phyloP scores from a whole-genome alignment of 1,140 invertebrate genomes.

The Neoseiulus cucumeris region DNA sequence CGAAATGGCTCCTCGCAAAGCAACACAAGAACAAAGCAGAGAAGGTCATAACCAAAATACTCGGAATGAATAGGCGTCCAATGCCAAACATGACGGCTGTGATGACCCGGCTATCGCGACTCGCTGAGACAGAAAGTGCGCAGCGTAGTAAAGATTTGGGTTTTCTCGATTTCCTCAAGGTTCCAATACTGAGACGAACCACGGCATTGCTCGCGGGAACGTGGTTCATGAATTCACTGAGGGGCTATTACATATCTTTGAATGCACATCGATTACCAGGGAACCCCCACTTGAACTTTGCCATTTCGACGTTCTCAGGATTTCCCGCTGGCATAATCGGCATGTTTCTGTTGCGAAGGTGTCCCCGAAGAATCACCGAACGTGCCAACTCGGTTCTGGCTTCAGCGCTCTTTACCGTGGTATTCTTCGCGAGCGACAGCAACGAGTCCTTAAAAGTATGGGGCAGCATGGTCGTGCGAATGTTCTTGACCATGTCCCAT shows the following conservation, averaged over 20 bases:
- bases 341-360: background rate
- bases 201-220: background rate
- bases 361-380: background rate
- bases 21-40: background rate
- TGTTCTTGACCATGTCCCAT: background rate
- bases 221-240: background rate
- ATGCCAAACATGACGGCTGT: background rate
- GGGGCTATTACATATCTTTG: background rate
- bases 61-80: background rate
- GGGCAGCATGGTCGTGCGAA: background rate
- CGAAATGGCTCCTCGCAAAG: constrained; percentile 3
- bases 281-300: background rate
- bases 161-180: background rate
- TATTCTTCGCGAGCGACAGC: background rate
- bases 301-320: background rate
- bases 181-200: background rate
- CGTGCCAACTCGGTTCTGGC: background rate
- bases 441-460: background rate
- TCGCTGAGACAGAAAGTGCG: background rate
- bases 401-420: background rate
- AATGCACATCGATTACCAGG: background rate
- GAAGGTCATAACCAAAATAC: background rate
- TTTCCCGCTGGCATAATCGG: background rate
- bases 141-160: background rate
- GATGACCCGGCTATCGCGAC: background rate